These are phyloP conservation scores for Ia io DNA, from an alignment of 2,113 vertebrate species.

Conservation along the genomic window DNA sequence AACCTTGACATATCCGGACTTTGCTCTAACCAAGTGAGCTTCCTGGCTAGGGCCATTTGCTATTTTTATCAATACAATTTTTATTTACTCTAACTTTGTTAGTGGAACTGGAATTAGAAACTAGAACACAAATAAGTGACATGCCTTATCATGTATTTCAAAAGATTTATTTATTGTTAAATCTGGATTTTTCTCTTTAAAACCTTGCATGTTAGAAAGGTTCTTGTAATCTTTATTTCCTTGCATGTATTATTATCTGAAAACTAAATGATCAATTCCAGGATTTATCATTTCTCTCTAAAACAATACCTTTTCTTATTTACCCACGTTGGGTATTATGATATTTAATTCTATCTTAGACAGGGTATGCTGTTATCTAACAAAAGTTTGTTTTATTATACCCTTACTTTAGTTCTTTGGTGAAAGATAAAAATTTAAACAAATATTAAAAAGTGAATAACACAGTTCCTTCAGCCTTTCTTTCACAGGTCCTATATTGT, in stretches of 20 bases:
- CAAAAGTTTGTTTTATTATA: background rate
- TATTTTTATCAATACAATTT: slow-evolving; percentile 12
- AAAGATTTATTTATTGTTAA: slow-evolving; percentile 15
- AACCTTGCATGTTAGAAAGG: background rate
- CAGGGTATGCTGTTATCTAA: background rate
- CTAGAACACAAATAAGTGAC: background rate
- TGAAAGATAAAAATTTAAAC: background rate
- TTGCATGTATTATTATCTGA: background rate
- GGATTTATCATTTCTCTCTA: background rate
- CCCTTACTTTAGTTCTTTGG: background rate
- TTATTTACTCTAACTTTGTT: background rate
- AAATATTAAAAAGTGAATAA: background rate
- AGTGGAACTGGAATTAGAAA: background rate
- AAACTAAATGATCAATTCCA: background rate
- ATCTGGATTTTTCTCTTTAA: slow-evolving; percentile 7
- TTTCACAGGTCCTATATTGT: background rate
- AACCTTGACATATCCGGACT: background rate
- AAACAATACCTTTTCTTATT: background rate
- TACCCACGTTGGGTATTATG: background rate
- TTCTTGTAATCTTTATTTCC: background rate
- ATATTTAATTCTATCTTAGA: background rate
- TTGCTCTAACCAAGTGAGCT: background rate
- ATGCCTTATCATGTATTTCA: slow-evolving; percentile 3
- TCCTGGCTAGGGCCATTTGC: background rate
- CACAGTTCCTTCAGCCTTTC: background rate